Percentiles rank a stretch among this genome's conserved stretches.
Conservation (phyloP, 2,797 vertebrate species). For the Paramormyrops hopkinsi region DNA sequence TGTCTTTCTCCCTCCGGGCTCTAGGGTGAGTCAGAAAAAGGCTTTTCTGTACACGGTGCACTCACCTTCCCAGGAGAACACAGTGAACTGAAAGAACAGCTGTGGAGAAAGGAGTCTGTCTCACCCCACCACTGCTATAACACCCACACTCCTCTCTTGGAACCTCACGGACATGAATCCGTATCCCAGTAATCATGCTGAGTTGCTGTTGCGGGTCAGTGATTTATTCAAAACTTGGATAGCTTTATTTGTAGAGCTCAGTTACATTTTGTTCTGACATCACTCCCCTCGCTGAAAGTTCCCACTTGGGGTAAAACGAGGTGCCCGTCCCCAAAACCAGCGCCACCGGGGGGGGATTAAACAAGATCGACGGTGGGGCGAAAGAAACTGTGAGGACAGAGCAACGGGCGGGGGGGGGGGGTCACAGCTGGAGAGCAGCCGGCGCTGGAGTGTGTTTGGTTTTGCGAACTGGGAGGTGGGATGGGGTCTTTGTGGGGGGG, state of each 20-base stretch:
- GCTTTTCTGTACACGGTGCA: neutral
- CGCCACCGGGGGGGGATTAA: constrained; percentile 56
- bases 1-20: neutral
- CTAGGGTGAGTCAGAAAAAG: neutral
- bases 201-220: neutral
- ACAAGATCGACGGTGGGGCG: constrained; percentile 54
- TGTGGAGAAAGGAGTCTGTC: neutral
- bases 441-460: constrained; percentile 50
- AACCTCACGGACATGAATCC: neutral
- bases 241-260: constrained; percentile 18
- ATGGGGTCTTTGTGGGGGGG: neutral
- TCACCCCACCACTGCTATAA: neutral
- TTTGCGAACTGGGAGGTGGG: constrained; percentile 49
- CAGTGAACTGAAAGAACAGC: neutral
- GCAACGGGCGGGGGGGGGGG: constrained; percentile 51
- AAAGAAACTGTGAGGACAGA: constrained; percentile 53
- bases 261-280: constrained; percentile 4
- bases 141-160: neutral
- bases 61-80: neutral
- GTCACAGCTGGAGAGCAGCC: constrained; percentile 52
- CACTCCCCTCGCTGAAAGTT: neutral
- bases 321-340: constrained; percentile 23
- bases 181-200: neutral
- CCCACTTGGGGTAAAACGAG: neutral
- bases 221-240: constrained; percentile 33